A percentile compares a stretch with the other conserved stretches of the same genome.
Evolutionary conservation across 2,797 vertebrate species (phyloP).

Genomic region (Arctocebus calabarensis): DNA sequence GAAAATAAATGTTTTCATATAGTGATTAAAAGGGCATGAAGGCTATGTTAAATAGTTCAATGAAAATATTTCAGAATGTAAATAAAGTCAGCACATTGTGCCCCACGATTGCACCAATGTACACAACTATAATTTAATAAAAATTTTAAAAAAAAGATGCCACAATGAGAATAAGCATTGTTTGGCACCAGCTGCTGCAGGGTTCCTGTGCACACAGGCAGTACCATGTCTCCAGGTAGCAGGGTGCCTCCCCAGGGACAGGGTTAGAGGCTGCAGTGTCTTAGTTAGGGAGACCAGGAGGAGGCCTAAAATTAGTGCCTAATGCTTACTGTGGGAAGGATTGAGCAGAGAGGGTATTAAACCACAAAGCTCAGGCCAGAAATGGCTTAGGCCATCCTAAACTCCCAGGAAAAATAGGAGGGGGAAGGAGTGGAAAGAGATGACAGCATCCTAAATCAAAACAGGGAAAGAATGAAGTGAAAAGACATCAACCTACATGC

Average conservation of each 20-base stretch:
- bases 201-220: background rate
- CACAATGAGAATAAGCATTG: background rate
- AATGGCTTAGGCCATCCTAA: background rate
- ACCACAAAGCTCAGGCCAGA: background rate
- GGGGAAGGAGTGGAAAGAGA: background rate
- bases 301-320: background rate
- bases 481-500: rapidly evolving
- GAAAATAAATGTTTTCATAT: no score
- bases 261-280: background rate
- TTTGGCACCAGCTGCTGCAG: background rate
- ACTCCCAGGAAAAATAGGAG: background rate
- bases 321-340: rapidly evolving
- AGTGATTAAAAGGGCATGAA: no score
- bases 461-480: background rate
- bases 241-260: rapidly evolving
- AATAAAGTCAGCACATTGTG: no score
- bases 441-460: background rate
- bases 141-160: no score
- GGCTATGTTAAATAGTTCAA: no score
- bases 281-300: background rate
- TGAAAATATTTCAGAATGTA: no score
- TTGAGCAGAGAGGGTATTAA: background rate
- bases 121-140: no score
- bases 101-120: no score
- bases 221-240: background rate